Evolutionary conservation across 1,140 invertebrate species (phyloP), one percentile per base, ranked within the genome.

Genomic region (Eulimnadia texana): DNA sequence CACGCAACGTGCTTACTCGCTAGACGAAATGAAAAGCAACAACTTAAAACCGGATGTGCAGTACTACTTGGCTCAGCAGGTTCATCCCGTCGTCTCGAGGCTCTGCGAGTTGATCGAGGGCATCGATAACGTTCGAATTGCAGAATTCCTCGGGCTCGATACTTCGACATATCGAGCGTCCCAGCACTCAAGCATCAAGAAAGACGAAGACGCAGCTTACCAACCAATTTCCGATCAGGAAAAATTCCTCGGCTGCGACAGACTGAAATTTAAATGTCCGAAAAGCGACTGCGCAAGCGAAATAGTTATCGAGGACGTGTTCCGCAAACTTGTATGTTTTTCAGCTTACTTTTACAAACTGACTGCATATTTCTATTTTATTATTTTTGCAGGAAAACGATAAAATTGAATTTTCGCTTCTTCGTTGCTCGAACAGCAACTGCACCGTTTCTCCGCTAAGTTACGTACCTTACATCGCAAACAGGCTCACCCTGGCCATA

Each of bases 101-200:
- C 83, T 99, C 65, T 94, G 91, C 70, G 92, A 97, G 64, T 94
- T 94, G 16, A 90, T 99, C 29, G 90, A 96, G 66, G 92, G 91
- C 1, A 88, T 90, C 58, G 93, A 98, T 76, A 81, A 87, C 24
- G 85, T 84, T 57, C 80, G 87, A 61, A 82, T 99, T 52, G 95
- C 95, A 2, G 83, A 93, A 69, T 85, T 86, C 70, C 77, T 99
- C 58, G 95, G 79, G 47, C 65, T 81, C 20, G 78, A 80, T 67
- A 68, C 78, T 2, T 67, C 72, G n/a, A 68, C 70, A 29, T 80
- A 79, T 65, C 71, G 71, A 58, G 69, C 70, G n/a, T 56, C 69
- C 23, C 63, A 68, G n/a, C 64, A 65, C 50, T 60, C 54, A 62
- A 78, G 73, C 65, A 77, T 69, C 71, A 79, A 78, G 64, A 64